phyloP scores from a whole-genome alignment of 2,888 invertebrate genomes.

The Eupelmus urozonus region DNA sequence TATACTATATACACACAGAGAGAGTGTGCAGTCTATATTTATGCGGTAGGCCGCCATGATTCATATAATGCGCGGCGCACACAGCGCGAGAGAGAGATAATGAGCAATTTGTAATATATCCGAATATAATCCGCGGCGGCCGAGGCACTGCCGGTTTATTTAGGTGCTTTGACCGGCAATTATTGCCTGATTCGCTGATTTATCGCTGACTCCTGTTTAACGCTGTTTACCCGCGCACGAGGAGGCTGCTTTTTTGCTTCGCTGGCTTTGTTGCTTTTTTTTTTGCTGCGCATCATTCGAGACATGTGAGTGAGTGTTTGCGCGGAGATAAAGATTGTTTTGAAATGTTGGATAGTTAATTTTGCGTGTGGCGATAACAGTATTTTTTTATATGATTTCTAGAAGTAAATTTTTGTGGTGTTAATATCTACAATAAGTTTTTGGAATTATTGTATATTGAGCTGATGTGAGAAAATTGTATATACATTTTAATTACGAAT shows the following conservation, averaged over 20 bases:
- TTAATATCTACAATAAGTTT: no score
- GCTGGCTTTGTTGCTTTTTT: not conserved
- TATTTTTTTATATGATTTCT: no score
- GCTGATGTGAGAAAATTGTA: no score
- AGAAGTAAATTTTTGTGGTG: no score
- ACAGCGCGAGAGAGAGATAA: slow-evolving; percentile 67
- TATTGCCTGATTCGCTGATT: slow-evolving; percentile 54
- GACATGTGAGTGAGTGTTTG: no score
- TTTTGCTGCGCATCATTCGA: no score
- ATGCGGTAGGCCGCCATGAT: slow-evolving; percentile 69
- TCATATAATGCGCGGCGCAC: slow-evolving; percentile 66
- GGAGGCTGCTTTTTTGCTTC: not conserved
- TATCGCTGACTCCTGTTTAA: slow-evolving; percentile 49
- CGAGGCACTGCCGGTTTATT: slow-evolving; percentile 46
- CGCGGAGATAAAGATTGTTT: no score
- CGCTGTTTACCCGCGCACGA: not conserved
- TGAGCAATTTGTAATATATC: slow-evolving; percentile 75
- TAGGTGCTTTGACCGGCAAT: slow-evolving; percentile 51
- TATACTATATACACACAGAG: slow-evolving; percentile 50
- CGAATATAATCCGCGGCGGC: slow-evolving; percentile 59
- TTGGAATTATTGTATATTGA: no score
- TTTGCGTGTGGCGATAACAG: no score
- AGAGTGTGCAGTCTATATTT: slow-evolving; percentile 67
- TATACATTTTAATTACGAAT: no score
- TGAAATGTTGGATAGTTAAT: no score